Evolutionary conservation across 2,888 invertebrate genomes (phyloP), one percentile per base, ranked within the genome.

Genomic region (Stratiomys singularior): DNA sequence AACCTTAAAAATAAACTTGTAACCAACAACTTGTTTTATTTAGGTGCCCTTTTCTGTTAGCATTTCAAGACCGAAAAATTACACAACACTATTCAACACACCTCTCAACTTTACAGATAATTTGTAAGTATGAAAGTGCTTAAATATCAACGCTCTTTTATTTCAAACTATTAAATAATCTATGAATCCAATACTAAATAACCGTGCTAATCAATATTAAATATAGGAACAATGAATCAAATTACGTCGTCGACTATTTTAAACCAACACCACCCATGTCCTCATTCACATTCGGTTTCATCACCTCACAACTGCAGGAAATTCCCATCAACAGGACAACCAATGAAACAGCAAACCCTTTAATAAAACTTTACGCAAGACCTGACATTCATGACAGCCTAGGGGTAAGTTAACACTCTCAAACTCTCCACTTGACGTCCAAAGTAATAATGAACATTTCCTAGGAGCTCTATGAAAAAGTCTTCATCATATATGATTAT

Each of bases 261-360:
- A 89, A 90, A 83, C 89, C 88, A 80, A 92, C 94, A 0, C 93
- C 93, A 0, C 91, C 92, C 1, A 93, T 95, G 91, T 92, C 94
- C 0, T 92, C 94, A 0, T 94, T 92, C 84, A 92, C 93, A 0
- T 87, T 94, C 60, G 94, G 93, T 0, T 88, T 95, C 78, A 89
- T 94, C 11, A 90, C 93, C 23, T 92, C 93, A 0, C 91, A 93
- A 79, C 88, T 94, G 72, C 85, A 88, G 69, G 84, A 80, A 81
- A 82, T 83, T 23, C 79, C 81, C 1, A 78, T 56, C 60, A 82
- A 74, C 78, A 79, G 77, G 72, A 79, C 79, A 25, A 25, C 47
- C 2, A 76, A 80, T 9, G 80, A 79, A 66, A 79, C 83, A 1
- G 81, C 82, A 7, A 85, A 83, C 1, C 86, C 88, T 1, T 80